phyloP scores from a whole-genome alignment of 1,140 invertebrate genomes.

The Trichonephila inaurata region DNA sequence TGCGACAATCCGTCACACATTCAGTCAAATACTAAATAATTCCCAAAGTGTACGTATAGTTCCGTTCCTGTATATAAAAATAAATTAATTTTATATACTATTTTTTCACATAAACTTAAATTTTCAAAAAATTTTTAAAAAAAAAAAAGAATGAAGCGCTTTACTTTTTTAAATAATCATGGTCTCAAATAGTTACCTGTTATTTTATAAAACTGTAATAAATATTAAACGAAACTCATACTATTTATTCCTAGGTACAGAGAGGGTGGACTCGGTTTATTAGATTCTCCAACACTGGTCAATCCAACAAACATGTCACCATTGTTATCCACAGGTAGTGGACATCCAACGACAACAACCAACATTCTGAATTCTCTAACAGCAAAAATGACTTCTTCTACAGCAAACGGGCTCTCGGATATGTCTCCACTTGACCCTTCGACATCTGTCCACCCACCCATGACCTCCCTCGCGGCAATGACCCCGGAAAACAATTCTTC shows the following conservation, averaged over 20 bases:
- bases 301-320: slow-evolving; percentile 74
- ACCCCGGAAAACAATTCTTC: slow-evolving; percentile 53
- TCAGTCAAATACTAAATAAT: no score
- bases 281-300: slow-evolving; percentile 75
- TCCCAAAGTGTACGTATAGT: no score
- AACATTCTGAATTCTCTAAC: slow-evolving; percentile 44
- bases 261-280: slow-evolving; percentile 70
- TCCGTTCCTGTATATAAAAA: no score
- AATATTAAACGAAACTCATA: neutral
- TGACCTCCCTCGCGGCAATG: slow-evolving; percentile 12
- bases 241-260: slow-evolving; percentile 62
- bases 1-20: no score
- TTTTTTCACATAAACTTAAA: no score
- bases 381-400: slow-evolving; percentile 61
- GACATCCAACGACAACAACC: slow-evolving; percentile 44
- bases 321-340: slow-evolving; percentile 51
- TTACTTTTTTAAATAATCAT: no score
- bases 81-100: no score
- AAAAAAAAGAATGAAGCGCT: no score
- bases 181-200: no score
- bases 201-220: no score
- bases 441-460: neutral
- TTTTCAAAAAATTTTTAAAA: no score
- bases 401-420: slow-evolving; percentile 66
- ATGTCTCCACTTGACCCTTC: neutral